Base-by-base conservation (phyloP, 2,113 vertebrate genomes). In the Strix uralensis region DNA sequence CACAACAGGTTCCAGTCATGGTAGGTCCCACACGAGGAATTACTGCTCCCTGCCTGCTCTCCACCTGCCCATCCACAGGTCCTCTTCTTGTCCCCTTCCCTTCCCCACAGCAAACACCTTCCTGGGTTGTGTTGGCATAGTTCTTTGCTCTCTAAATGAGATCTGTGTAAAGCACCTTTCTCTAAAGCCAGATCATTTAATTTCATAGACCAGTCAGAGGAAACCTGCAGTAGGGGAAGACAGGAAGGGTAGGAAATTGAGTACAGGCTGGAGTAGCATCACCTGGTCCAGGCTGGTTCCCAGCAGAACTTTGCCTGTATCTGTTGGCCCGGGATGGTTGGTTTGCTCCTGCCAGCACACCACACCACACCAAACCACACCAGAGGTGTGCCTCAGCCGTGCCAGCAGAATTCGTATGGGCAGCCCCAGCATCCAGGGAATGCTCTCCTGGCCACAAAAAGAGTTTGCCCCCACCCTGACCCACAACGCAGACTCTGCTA, bases 291-390 rank as follows among this genome's bases (percentile, higher is more conserved):
- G 30, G 27, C 27, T 32, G 30, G 36, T 67, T 16, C 27, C 15
- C 52, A 52, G 51, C 40, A 75, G 44, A 82, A 66, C 13, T 42
- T 9, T 10, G 21, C 36, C 49, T 27, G 12, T 16, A 36, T 5
- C 20, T 40, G n/a, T 18, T 38, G 23, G 32, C 51, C 32, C 2
- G 0, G 25, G 32, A 21, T 9, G 3, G 20, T 49, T 47, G 27
- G 47, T 42, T 38, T 29, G 44, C 32, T 70, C 44, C 44, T 3
- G 5, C 26, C 23, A 15, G n/a, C 46, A 65, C 3, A 0, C 34
- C 51, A 70, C 3, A 0, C 34, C 72, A 40, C 0, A 9, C 8
- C 65, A 70, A 0, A 9, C 8, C 65, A 70, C 15, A 10, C 30
- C 65, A 81, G 26, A 54, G 12, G 17, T 34, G 15, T 38, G 47